phyloP scores from a whole-genome alignment of 2,797 vertebrate species.

The Podargus strigoides region DNA sequence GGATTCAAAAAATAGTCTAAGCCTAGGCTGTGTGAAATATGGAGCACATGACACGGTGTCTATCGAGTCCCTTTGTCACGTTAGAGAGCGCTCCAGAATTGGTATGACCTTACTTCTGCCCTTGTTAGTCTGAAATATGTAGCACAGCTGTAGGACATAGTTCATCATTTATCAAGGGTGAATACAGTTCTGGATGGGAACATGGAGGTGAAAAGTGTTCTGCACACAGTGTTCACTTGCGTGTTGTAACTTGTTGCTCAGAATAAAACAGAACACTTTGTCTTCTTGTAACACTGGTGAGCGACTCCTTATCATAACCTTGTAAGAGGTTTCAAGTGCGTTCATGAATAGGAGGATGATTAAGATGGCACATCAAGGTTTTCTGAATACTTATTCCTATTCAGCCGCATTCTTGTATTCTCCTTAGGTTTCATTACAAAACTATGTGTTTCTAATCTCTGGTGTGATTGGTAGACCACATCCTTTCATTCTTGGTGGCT shows the following conservation, averaged over 20 bases:
- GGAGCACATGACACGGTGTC: background rate
- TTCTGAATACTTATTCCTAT: constrained; percentile 4
- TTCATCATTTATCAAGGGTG: constrained; percentile 58
- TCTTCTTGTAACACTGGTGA: constrained; percentile 43
- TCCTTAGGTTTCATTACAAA: constrained; percentile 13
- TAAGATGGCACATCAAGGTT: constrained; percentile 49
- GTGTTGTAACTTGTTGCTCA: constrained; percentile 34
- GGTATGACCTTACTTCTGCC: background rate
- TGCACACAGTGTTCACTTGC: background rate
- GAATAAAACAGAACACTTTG: constrained; percentile 26
- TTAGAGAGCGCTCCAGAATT: background rate
- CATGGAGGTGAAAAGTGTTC: constrained; percentile 40
- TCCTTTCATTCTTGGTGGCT: background rate
- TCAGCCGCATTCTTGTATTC: background rate
- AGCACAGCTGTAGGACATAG: constrained; percentile 41
- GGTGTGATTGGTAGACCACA: background rate
- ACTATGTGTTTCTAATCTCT: background rate
- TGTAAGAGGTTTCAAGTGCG: constrained; percentile 23
- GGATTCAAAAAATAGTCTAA: background rate
- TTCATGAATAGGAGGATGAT: constrained; percentile 28
- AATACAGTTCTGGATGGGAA: constrained; percentile 23
- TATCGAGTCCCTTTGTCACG: background rate
- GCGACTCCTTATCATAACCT: constrained; percentile 12
- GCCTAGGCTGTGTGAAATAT: background rate
- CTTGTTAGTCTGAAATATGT: constrained; percentile 46